Evolutionary conservation across 1,140 invertebrate genomes (phyloP).

Genomic region (Aphaenogaster rudis): DNA sequence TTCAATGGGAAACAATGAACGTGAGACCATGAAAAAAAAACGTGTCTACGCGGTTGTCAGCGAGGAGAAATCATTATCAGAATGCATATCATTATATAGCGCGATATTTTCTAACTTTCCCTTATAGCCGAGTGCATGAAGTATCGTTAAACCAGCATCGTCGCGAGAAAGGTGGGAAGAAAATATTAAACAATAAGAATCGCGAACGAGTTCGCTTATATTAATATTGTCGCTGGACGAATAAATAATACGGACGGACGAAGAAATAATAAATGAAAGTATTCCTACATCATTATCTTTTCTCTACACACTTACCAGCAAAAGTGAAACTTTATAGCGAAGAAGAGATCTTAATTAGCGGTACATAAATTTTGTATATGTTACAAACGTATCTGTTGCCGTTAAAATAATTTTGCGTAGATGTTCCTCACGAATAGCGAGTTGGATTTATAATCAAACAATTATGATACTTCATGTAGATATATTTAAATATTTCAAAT

Average conservation of each 20-base stretch:
- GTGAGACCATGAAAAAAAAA: constrained; percentile 37
- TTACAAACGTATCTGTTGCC: not conserved
- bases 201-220: not conserved
- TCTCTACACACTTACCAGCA: not conserved
- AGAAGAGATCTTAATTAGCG: not conserved
- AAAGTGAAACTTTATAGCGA: not conserved
- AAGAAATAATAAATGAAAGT: not conserved
- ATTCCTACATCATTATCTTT: not conserved
- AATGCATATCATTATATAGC: constrained; percentile 14
- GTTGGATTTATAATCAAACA: not conserved
- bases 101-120: constrained; percentile 27
- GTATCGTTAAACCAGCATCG: not conserved
- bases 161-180: not conserved
- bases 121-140: not conserved
- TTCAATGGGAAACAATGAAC: constrained; percentile 51
- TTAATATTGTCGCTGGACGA: not conserved
- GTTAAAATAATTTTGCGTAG: not conserved
- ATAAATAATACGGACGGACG: not conserved
- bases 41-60: not conserved
- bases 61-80: constrained; percentile 28
- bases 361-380: constrained; percentile 4
- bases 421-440: not conserved
- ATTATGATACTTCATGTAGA: not conserved
- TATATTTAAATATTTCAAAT: constrained; percentile 12
- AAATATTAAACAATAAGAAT: constrained; percentile 7